Evolutionary conservation across 2,888 invertebrate genomes (phyloP), one percentile per base, ranked within the genome.

Genomic region (Leucophenga maculata): DNA sequence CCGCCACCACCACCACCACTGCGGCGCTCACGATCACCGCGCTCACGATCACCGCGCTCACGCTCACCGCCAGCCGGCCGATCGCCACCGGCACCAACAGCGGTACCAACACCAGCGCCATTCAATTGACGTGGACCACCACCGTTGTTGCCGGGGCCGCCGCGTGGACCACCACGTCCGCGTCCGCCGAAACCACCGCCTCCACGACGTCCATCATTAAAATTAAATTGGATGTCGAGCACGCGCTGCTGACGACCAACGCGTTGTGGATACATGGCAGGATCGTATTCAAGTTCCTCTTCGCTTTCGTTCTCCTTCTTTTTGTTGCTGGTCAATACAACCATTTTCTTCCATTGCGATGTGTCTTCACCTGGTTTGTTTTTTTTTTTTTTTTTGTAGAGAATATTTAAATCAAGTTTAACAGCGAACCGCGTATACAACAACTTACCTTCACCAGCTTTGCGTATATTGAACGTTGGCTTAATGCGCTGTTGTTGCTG

Each of bases 301-400:
- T 94, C 94, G 44, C 91, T 92, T 64, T 93, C 93, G 70, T 81
- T 85, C 69, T 86, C 86, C 75, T 85, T 85, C 79, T 87, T 87
- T 72, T 87, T 87, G 87, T 93, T 94, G 87, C 94, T 94, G 88
- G 85, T 65, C 75, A 96, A 91, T 86, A 93, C 92, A 83, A 94
- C 93, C 93, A 96, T 94, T 86, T 95, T 97, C 90, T 97, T 97
- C 97, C 97, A 98, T 89, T 97, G 96, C 76, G 93, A 93, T 69
- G 94, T 92, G 89, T 97, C 97, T 87, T 97, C 97, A 66, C 98
- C 86, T 86, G 26, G 57, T 9, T 48, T 48, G 13, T 4, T 8
- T 6, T n/a, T n/a, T n/a, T n/a, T n/a, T n/a, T n/a, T n/a, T n/a
- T n/a, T n/a, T n/a, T n/a, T n/a, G n/a, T n/a, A n/a, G n/a, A n/a